Base-by-base conservation (phyloP, 2,797 vertebrate genomes). In the Meriones psammophilus region DNA sequence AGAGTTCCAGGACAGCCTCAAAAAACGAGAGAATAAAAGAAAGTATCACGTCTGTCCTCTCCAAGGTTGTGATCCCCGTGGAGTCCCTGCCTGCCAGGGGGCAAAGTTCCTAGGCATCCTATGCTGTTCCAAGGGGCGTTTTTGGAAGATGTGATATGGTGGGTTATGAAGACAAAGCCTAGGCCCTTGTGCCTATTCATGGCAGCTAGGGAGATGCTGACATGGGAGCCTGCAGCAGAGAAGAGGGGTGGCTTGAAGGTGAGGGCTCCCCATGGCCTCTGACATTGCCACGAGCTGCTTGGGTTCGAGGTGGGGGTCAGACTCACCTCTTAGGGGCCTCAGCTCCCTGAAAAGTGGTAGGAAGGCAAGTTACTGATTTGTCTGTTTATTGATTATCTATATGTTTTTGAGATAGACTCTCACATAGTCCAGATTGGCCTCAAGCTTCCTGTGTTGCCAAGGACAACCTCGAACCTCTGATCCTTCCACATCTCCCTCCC, bases 91-190 rank as follows among this genome's bases (percentile, higher is more conserved):
- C 60, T 30, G 15, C 30, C 12, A 58, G 8, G 24, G 12, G 14
- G 42, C 22, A 13, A 87, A 74, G 50, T 76, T 68, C 62, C 58
- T 71, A 84, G 39, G 8, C 56, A 58, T 30, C 24, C 79, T 30
- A 13, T 54, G n/a, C 22, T 71, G 50, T 77, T 42, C 58, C 13
- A 5, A 76, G 84, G 42, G 24, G 46, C 78, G 56, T 46, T 81
- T 33, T 0, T 0, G 8, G 78, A 46, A 58, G 42, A 30, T 3
- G 5, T 9, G 42, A 20, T 3, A 1, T 14, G 4, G 1, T 36
- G 17, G 33, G 39, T 81, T 9, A 62, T 13, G 9, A 80, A 24
- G 60, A 36, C 60, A 50, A 30, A 3, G 58, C 17, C 46, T 54
- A 22, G 15, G 42, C 56, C 36, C 46, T 10, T 30, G 15, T 4